These are phyloP conservation scores for Ornithoptera priamus DNA, from an alignment of 2,888 invertebrate species.

Conservation along the genomic window DNA sequence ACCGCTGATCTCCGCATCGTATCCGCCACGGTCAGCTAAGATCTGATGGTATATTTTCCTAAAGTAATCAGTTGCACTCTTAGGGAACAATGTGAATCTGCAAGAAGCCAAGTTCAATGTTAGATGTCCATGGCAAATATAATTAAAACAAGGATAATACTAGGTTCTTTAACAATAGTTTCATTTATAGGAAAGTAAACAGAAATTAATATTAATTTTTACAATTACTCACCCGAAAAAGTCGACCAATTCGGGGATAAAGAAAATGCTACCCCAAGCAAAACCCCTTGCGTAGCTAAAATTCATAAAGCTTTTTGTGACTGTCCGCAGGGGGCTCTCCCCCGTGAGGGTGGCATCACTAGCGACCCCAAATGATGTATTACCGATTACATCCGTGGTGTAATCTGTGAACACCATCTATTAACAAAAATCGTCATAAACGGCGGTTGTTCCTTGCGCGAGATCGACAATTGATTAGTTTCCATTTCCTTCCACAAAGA, in stretches of 20 bases:
- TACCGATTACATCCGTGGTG: conserved; percentile 33
- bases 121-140: no score
- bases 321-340: conserved; percentile 10
- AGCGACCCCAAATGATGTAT: conserved; percentile 30
- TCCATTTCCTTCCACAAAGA: no score
- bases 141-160: no score
- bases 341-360: conserved; percentile 31
- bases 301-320: conserved; percentile 25
- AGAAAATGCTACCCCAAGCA: conserved; percentile 23
- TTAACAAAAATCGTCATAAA: no score
- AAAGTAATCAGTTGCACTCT: conserved; percentile 42
- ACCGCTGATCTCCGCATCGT: conserved; percentile 29
- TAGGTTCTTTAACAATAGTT: no score
- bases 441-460: no score
- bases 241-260: conserved; percentile 24
- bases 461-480: no score
- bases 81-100: conserved; percentile 55
- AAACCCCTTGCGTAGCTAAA: conserved; percentile 13
- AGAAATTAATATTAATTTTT: no score
- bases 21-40: conserved; percentile 45
- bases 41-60: conserved; percentile 41
- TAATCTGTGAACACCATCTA: conserved; percentile 31
- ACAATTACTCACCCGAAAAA: conserved; percentile 8
- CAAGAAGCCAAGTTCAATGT: neutral
- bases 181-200: no score